A percentile compares a stretch with the other conserved stretches of the same genome.
Evolutionary conservation across 2,113 vertebrate genomes (phyloP).

Genomic region (Protobothrops mucrosquamatus): DNA sequence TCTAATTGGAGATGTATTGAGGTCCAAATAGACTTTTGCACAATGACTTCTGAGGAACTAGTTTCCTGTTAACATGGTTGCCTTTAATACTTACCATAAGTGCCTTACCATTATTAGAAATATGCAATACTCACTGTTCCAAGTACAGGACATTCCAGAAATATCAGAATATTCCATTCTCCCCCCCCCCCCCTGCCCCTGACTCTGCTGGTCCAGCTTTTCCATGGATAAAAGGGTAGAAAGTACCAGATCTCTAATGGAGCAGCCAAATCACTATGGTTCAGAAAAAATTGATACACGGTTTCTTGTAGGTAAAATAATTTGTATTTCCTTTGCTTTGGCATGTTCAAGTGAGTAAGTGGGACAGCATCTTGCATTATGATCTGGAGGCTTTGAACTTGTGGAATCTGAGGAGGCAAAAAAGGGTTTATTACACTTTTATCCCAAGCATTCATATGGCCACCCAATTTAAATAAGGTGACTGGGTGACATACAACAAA

Average conservation of each 20-base stretch:
- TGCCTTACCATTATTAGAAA: neutral
- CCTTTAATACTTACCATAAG: neutral
- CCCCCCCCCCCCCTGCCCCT: too few relatives aligned
- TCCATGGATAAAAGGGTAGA: neutral
- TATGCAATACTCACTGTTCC: neutral
- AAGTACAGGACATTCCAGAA: neutral
- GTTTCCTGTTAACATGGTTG: neutral
- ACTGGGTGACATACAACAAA: neutral
- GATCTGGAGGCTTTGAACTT: neutral
- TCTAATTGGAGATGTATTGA: neutral
- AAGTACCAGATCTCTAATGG: neutral
- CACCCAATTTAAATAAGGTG: neutral
- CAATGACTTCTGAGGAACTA: neutral
- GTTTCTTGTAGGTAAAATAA: neutral
- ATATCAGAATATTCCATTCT: neutral
- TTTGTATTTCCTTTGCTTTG: neutral
- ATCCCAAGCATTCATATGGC: too few relatives aligned
- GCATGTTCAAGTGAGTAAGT: neutral
- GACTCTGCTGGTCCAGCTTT: neutral
- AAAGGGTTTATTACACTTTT: neutral
- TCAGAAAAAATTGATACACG: neutral
- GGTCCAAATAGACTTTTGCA: neutral
- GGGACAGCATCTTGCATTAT: neutral
- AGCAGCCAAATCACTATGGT: neutral
- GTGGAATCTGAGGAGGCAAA: neutral